Evolutionary conservation across 2,113 vertebrate genomes (phyloP).

Genomic region (Mus pahari): DNA sequence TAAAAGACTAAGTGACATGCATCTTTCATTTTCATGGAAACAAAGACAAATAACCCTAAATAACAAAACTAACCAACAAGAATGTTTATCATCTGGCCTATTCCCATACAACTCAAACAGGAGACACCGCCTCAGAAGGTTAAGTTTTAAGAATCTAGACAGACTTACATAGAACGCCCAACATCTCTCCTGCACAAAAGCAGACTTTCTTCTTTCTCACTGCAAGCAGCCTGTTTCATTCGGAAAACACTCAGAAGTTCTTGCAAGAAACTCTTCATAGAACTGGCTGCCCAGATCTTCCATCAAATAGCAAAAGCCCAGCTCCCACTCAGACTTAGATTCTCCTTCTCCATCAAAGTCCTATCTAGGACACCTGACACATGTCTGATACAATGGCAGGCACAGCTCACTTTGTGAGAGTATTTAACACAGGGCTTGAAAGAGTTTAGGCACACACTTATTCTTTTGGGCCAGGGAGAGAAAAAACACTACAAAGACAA

Average conservation of each 20-base stretch:
- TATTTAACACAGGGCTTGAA: constrained; percentile 69
- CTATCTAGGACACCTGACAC: constrained; percentile 69
- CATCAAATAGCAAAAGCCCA: constrained; percentile 48
- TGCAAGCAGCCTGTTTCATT: constrained; percentile 22
- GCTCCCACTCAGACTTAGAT: constrained; percentile 61
- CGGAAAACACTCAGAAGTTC: constrained; percentile 65
- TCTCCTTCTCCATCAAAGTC: constrained; percentile 71
- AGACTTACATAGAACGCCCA: not conserved
- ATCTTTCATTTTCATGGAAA: constrained; percentile 70
- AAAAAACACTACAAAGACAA: constrained; percentile 53
- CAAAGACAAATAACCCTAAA: not conserved
- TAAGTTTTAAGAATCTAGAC: constrained; percentile 69
- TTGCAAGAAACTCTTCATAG: constrained; percentile 60
- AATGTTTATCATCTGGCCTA: constrained; percentile 2
- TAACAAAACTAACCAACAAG: constrained; percentile 31
- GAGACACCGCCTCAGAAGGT: constrained; percentile 54
- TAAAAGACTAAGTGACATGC: constrained; percentile 59
- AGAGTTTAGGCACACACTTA: constrained; percentile 56
- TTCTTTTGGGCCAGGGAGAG: constrained; percentile 65
- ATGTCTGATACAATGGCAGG: constrained; percentile 61
- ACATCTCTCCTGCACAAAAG: not conserved
- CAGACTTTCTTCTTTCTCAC: not conserved
- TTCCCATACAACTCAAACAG: constrained; percentile 48
- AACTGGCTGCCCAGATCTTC: constrained; percentile 28
- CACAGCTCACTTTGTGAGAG: constrained; percentile 61